Evolutionary conservation across 1,140 invertebrate genomes (phyloP), one percentile per base, ranked within the genome.

Genomic region (Eueides isabella): DNA sequence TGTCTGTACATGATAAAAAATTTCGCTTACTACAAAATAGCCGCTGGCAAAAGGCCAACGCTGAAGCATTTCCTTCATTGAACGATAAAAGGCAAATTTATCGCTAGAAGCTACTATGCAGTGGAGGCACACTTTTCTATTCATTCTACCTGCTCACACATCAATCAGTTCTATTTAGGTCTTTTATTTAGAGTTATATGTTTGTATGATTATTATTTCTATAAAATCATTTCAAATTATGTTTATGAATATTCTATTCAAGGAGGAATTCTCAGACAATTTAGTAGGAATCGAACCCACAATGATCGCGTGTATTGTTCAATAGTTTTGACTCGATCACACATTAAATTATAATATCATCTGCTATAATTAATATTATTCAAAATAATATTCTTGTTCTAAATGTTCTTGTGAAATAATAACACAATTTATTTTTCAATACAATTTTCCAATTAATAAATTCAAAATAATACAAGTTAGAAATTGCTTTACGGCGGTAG

Each of bases 41-140:
- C 55, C 55, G 31, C 33, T 70, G 68, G 68, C 61, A 23, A 26
- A 6, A 26, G 6, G 68, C 68, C 68, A 70, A n/a, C 23, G n/a
- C 35, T 19, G 48, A 61, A 38, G 48, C 55, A 41, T 70, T 70
- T 70, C 68, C 55, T 70, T 62, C 68, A 70, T 41, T 63, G 68
- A 70, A 70, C 61, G 61, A 63, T 63, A 70, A 62, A 70, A 70
- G 68, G 68, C 61, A 62, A 70, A 70, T 70, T 70, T 62, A 70
- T 70, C 68, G 68, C 35, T 41, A 38, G 33, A 62, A 70, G 16
- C 31, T 41, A 26, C 61, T 70, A 33, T 62, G 68, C 33, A 2
- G 41, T 33, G 68, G 35, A 62, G 61, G 35, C 61, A 62, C 35
- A 62, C 62, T 62, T 70, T 69, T 63, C 61, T 63, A 63, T 61